Base-by-base conservation (phyloP, 2,113 vertebrate species). In the Tamias sibiricus region DNA sequence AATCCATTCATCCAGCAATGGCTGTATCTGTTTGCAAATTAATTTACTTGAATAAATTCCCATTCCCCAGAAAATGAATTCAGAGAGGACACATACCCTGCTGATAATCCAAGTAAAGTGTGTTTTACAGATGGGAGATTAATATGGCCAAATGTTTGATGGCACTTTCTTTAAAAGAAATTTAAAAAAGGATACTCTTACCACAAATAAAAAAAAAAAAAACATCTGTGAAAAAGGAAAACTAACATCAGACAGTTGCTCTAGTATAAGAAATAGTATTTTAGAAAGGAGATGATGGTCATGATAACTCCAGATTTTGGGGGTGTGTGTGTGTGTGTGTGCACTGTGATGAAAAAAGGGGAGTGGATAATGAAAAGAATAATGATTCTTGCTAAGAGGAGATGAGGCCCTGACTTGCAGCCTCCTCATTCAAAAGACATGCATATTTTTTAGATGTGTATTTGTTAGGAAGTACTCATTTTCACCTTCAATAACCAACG, bases 81-180 rank as follows among this genome's bases (percentile, higher is more conserved):
- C 91, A 93, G 90, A 95, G 91, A 96, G 95, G 97, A 97, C 82
- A 93, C 92, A 97, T 62, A 19, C 54, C 80, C 91, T 92, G 95
- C 87, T 98, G 98, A 97, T 98, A 98, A 98, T 98, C 95, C 97
- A 97, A 98, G 98, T 90, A 97, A 98, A 98, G 92, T 75, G 24
- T 96, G 93, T 97, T 98, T 98, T 98, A 97, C 95, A 98, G 98
- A 98, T 98, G 96, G 98, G 87, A 98, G 97, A 98, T 98, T 96
- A 98, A 97, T 96, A 95, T 0, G 17, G 92, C 90, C 97, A 97
- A 98, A 97, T 98, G 97, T 95, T 95, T 74, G 81, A 98, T 96
- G 97, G 96, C 86, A 91, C 76, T 97, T 84, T 81, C 76, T 94
- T 97, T 87, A 7, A 42, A 89, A 80, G 69, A 57, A 62, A 62